phyloP scores from a whole-genome alignment of 2,888 invertebrate genomes.

The Harpalus rubripes region DNA sequence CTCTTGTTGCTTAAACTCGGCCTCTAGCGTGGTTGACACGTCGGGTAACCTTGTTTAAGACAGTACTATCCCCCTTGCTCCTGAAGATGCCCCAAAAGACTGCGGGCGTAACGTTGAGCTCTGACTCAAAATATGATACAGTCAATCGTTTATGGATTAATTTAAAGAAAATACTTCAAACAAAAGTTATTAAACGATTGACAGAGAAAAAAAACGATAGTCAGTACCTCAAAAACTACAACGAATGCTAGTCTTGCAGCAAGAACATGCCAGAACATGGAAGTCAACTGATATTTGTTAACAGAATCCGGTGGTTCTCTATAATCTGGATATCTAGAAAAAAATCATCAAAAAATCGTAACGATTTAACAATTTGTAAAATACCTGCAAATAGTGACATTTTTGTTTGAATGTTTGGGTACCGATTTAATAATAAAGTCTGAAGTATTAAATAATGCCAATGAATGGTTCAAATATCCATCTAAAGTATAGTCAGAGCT shows the following conservation, averaged over 20 bases:
- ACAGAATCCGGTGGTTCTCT: constrained; percentile 84
- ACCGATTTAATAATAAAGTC: constrained; percentile 80
- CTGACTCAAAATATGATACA: too few relatives aligned
- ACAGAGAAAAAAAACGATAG: not conserved
- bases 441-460: constrained; percentile 86
- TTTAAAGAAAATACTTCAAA: too few relatives aligned
- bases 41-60: too few relatives aligned
- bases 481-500: constrained; percentile 82
- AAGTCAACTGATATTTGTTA: constrained; percentile 83
- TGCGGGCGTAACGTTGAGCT: too few relatives aligned
- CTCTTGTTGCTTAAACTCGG: too few relatives aligned
- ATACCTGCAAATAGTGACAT: constrained; percentile 83
- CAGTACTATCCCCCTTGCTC: too few relatives aligned
- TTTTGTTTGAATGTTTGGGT: constrained; percentile 76
- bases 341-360: not conserved
- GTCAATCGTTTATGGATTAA: too few relatives aligned
- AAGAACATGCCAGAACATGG: constrained; percentile 93
- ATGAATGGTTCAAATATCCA: constrained; percentile 89
- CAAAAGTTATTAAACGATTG: too few relatives aligned
- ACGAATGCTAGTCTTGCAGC: constrained; percentile 95
- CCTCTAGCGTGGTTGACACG: too few relatives aligned
- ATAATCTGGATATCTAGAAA: constrained; percentile 89
- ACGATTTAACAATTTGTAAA: constrained; percentile 14
- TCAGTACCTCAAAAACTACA: constrained; percentile 92
- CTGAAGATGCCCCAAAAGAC: too few relatives aligned